These are phyloP conservation scores for Conus betulinus DNA, from an alignment of 1,140 invertebrate genomes.

Conservation along the genomic window DNA sequence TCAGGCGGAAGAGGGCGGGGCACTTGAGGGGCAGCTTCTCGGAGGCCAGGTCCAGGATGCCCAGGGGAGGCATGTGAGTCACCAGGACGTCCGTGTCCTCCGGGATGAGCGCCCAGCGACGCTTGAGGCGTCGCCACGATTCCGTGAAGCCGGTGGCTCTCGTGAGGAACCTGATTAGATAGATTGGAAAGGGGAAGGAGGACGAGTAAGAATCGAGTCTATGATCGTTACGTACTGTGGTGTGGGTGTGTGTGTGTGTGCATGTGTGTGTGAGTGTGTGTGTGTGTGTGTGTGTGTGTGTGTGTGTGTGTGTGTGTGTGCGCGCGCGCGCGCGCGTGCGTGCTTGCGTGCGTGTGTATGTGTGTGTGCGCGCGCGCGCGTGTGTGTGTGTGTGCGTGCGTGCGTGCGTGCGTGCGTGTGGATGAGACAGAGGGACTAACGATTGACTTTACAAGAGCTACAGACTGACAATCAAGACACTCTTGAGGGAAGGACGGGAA, in stretches of 20 bases:
- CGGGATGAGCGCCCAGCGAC: conserved; percentile 58
- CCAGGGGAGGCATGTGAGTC: conserved; percentile 62
- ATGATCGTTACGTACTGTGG: not conserved
- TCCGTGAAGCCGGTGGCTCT: conserved; percentile 53
- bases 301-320: not conserved
- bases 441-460: too few relatives aligned
- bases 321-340: not conserved
- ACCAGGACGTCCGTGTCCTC: conserved; percentile 60
- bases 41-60: conserved; percentile 53
- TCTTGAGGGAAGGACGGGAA: too few relatives aligned
- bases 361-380: too few relatives aligned
- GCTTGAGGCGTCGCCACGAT: conserved; percentile 43
- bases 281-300: not conserved
- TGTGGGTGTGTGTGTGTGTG: not conserved
- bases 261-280: too few relatives aligned
- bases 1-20: conserved; percentile 19
- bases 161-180: conserved; percentile 36
- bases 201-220: not conserved
- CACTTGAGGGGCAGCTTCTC: conserved; percentile 32
- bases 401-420: too few relatives aligned
- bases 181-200: too few relatives aligned
- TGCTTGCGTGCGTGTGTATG: too few relatives aligned
- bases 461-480: too few relatives aligned
- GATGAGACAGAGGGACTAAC: too few relatives aligned
- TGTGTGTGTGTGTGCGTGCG: too few relatives aligned